Base-by-base conservation (phyloP, 2,888 invertebrate species). In the Hermaeophaga mercurialis region DNA sequence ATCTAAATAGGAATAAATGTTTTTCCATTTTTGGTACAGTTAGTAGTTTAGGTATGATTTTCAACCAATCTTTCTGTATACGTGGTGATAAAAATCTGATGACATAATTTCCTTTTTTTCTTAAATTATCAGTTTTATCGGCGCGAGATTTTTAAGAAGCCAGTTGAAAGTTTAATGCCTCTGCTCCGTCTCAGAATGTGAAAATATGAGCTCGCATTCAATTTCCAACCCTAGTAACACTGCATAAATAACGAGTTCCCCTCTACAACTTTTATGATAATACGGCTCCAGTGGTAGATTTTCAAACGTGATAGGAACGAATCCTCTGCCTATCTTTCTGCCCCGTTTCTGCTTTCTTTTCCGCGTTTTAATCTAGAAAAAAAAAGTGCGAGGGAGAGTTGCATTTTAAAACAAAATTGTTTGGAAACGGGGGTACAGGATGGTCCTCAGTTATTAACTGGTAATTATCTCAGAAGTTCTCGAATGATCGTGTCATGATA, bases 331-430 rank as follows among this genome's bases (percentile, higher is more conserved):
- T 31, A 28, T 28, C 26, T 24, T 43, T 12, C 36, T 2, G 12
- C 22, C n/a, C 14, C 18, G 33, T 28, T 28, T 22, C 19, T 36
- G 48, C 55, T 43, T n/a, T n/a, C 18, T 56, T 56, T 46, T 28
- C 39, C 45, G 56, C 50, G 36, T 50, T 56, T 46, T 56, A 56
- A 56, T 56, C 46, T 47, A 7, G 19, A 36, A 47, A 56, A 55
- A 49, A 55, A 49, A n/a, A n/a, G n/a, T n/a, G n/a, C 44, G 49
- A 31, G 38, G 19, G n/a, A 34, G 33, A 33, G 22, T 17, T 34
- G 33, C 19, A 34, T 19, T 12, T 15, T 12, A 31, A n/a, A n/a
- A n/a, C n/a, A n/a, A n/a, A n/a, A n/a, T n/a, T n/a, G n/a, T n/a
- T n/a, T n/a, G n/a, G n/a, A n/a, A n/a, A n/a, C n/a, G n/a, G n/a